These are phyloP conservation scores for Pyrrhosoma nymphula DNA, from an alignment of 2,888 invertebrate species.

Conservation along the genomic window DNA sequence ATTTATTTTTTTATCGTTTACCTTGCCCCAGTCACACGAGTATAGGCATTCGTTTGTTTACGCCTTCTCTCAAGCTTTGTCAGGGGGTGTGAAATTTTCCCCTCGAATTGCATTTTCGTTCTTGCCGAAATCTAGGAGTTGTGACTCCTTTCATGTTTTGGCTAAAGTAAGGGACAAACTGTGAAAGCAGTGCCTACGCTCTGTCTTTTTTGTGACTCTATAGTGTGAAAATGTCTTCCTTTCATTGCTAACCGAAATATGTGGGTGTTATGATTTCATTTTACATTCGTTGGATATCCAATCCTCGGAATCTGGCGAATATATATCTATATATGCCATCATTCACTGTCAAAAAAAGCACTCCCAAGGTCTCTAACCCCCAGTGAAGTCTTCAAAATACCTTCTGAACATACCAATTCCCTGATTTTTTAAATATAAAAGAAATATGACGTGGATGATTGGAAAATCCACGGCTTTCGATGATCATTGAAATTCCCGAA, in stretches of 20 bases:
- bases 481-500: no score
- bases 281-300: not conserved
- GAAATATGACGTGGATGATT: no score
- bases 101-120: not conserved
- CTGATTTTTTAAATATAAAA: no score
- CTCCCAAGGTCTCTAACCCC: not conserved
- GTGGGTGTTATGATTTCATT: not conserved
- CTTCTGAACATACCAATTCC: not conserved
- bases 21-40: not conserved
- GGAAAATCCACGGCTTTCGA: no score
- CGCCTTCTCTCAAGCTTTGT: not conserved
- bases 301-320: not conserved
- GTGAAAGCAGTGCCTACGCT: no score
- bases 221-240: not conserved
- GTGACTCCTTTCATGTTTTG: not conserved
- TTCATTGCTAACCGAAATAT: not conserved
- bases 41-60: not conserved
- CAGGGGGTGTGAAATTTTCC: not conserved
- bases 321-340: no score
- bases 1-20: not conserved
- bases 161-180: not conserved
- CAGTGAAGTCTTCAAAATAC: not conserved
- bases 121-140: not conserved
- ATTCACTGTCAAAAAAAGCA: not conserved
- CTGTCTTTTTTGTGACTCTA: not conserved